A percentile compares a stretch with the other conserved stretches of the same genome.
Evolutionary conservation across 1,140 invertebrate genomes (phyloP).

Genomic region (Apolygus lucorum): DNA sequence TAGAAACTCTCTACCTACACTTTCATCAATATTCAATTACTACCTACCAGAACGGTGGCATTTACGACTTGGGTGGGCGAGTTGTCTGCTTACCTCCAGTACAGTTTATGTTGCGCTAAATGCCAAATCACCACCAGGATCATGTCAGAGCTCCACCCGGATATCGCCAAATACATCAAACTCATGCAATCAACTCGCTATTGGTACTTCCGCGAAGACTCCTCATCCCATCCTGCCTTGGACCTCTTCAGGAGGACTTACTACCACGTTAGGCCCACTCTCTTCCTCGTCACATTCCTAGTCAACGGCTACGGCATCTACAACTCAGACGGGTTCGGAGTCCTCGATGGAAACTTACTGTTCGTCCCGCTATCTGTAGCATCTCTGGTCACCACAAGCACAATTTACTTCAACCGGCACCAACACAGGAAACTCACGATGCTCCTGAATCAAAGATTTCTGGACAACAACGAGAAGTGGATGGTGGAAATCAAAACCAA

Average conservation of each 20-base stretch:
- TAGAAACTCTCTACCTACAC: no score
- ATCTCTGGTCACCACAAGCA: neutral
- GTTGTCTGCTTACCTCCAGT: no score
- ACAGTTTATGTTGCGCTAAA: no score
- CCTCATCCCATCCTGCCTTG: no score
- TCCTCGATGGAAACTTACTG: neutral
- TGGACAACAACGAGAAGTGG: neutral
- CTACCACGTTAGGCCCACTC: neutral
- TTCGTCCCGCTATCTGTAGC: neutral
- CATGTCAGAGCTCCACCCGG: neutral
- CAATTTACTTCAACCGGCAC: neutral
- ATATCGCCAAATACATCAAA: neutral
- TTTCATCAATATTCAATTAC: no score
- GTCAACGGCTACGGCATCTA: neutral
- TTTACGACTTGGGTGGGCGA: no score
- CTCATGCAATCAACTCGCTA: no score
- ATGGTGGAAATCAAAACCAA: neutral
- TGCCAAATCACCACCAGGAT: no score
- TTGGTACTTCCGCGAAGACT: no score
- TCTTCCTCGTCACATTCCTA: neutral
- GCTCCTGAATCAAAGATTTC: neutral
- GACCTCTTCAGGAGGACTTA: no score
- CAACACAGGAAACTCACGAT: neutral
- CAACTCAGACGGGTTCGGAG: neutral
- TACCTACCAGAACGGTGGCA: no score